Conservation (phyloP, 2,113 vertebrate species). For the Stegostoma tigrinum region DNA sequence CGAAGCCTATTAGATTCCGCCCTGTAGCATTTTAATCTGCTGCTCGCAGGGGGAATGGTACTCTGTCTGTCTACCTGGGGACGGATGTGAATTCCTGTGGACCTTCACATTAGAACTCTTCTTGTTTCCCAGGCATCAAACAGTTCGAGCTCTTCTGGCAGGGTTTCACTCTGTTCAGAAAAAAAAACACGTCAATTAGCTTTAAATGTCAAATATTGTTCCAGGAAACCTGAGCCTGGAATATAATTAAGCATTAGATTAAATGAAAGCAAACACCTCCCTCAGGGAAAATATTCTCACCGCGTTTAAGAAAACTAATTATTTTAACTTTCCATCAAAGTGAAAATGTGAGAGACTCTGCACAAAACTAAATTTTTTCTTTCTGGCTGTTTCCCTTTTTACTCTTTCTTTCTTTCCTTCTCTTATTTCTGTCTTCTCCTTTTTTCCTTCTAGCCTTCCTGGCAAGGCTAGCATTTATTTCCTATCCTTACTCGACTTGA, state of each 20-base stretch:
- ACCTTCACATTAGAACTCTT: background rate
- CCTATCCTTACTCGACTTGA: too few relatives aligned
- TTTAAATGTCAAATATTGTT: background rate
- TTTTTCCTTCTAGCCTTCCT: background rate
- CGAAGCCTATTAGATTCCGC: too few relatives aligned
- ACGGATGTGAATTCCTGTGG: background rate
- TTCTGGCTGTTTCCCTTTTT: too few relatives aligned
- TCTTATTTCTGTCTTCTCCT: background rate
- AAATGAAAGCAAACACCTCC: background rate
- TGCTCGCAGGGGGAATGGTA: background rate
- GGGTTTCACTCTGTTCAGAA: background rate
- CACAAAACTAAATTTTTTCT: background rate
- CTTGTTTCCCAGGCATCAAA: background rate
- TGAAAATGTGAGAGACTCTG: background rate
- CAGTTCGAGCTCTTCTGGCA: background rate
- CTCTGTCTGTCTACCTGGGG: background rate
- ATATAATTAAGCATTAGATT: background rate
- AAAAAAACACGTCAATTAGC: background rate
- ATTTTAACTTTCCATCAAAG: background rate
- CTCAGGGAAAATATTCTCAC: background rate
- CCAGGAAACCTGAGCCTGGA: background rate
- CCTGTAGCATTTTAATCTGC: too few relatives aligned
- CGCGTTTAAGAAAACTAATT: background rate
- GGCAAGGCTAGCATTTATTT: too few relatives aligned
- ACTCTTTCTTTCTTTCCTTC: background rate